Percentiles rank a stretch among this genome's conserved stretches.
Evolutionary conservation across 2,797 vertebrate genomes (phyloP).

Genomic region (Poeciliopsis gracilis): DNA sequence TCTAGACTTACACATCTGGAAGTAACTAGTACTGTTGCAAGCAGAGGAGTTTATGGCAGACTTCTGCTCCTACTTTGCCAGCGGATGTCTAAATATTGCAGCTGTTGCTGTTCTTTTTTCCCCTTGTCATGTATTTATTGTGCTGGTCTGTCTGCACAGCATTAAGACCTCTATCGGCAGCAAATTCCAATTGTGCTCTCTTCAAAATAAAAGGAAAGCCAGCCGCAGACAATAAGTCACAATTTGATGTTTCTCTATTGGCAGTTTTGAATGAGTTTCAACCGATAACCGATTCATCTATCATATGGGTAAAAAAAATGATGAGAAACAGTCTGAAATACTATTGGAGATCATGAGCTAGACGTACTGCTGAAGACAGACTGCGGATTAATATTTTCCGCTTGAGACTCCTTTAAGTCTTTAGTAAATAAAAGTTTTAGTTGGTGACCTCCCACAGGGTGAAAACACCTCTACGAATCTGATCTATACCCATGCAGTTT

Average conservation of each 20-base stretch:
- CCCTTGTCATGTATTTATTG: not conserved
- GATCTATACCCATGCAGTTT: slow-evolving; percentile 18
- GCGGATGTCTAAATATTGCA: not conserved
- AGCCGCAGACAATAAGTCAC: not conserved
- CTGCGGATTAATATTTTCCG: not conserved
- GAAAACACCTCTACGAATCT: not conserved
- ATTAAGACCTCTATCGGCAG: not conserved
- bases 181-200: not conserved
- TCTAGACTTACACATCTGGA: not conserved
- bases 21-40: not conserved
- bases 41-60: not conserved
- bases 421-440: slow-evolving; percentile 11
- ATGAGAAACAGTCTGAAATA: not conserved
- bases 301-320: not conserved
- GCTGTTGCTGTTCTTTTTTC: not conserved
- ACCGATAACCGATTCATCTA: too few species aligned
- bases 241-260: not conserved
- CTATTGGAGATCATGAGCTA: not conserved
- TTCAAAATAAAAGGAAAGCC: not conserved
- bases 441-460: slow-evolving; percentile 20
- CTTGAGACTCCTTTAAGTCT: not conserved
- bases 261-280: not conserved
- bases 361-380: not conserved
- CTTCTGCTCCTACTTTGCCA: not conserved
- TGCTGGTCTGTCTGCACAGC: not conserved